Evolutionary conservation across 2,888 invertebrate species (phyloP).

Genomic region (Dione vanillae): DNA sequence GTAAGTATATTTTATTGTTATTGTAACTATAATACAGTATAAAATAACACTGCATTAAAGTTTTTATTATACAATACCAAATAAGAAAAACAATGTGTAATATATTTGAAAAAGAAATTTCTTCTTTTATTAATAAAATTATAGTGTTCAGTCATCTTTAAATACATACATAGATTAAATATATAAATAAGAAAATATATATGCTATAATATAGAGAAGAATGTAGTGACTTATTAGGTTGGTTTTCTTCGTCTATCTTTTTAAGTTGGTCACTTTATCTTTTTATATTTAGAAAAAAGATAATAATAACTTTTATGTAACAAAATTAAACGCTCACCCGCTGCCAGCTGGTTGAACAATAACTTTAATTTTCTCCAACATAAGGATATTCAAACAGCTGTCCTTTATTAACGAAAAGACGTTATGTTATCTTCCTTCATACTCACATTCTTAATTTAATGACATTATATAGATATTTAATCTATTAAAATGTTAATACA

Average conservation of each 20-base stretch:
- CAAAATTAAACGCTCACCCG: background rate
- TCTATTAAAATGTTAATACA: too few relatives aligned
- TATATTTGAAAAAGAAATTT: too few relatives aligned
- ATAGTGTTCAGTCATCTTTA: too few relatives aligned
- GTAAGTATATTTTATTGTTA: background rate
- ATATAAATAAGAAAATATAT: too few relatives aligned
- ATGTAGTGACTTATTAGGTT: too few relatives aligned
- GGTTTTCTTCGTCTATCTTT: too few relatives aligned
- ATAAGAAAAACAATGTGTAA: too few relatives aligned
- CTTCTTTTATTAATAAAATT: too few relatives aligned
- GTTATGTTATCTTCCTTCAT: background rate
- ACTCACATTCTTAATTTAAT: background rate
- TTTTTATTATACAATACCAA: background rate
- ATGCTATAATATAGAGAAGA: too few relatives aligned
- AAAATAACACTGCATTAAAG: background rate
- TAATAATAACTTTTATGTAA: background rate
- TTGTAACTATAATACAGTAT: background rate
- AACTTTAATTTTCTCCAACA: conserved; percentile 7
- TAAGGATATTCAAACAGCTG: conserved; percentile 12
- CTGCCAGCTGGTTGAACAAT: background rate
- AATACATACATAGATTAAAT: too few relatives aligned
- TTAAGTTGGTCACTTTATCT: too few relatives aligned
- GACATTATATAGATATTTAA: background rate
- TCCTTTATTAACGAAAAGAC: background rate
- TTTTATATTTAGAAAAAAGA: too few relatives aligned